phyloP scores from a whole-genome alignment of 1,140 invertebrate species.

The Trichonephila clavipes region DNA sequence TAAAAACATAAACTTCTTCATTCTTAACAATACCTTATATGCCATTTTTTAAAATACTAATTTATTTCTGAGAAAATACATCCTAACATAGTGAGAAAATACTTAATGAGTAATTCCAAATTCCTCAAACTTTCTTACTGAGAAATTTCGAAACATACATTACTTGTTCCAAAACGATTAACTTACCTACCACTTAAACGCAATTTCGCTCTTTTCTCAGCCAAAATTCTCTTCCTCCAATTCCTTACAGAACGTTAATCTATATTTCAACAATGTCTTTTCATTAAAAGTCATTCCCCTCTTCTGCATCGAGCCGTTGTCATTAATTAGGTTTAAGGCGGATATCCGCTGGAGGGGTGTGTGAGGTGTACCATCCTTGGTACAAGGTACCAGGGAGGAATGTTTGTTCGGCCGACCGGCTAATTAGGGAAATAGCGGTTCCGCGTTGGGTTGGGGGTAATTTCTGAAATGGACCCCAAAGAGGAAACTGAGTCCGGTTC shows the following conservation, averaged over 20 bases:
- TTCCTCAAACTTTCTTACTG: not conserved
- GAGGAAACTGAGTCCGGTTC: conserved; percentile 21
- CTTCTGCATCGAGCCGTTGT: conserved; percentile 6
- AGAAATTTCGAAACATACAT: not conserved
- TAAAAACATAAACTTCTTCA: too few species aligned
- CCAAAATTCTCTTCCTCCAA: not conserved
- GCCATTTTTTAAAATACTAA: too few species aligned
- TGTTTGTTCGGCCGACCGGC: conserved; percentile 53
- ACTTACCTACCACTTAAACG: not conserved
- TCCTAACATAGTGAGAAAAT: too few species aligned
- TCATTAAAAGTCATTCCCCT: conserved; percentile 55
- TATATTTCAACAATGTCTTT: conserved; percentile 60
- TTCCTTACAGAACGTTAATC: not conserved
- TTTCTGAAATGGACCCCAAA: conserved; percentile 56
- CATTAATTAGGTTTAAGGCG: conserved; percentile 64
- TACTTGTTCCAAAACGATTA: not conserved
- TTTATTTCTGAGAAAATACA: too few species aligned
- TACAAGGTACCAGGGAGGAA: not conserved
- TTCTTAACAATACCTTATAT: too few species aligned
- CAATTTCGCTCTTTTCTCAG: not conserved
- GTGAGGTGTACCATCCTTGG: not conserved
- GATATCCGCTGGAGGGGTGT: conserved; percentile 35
- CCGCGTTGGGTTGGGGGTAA: conserved; percentile 40
- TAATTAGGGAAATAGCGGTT: conserved; percentile 60
- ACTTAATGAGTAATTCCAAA: too few species aligned